A percentile compares a stretch with the other conserved stretches of the same genome.
These are phyloP conservation scores for Pelochelys cantorii DNA, from an alignment of 2,797 vertebrate species.

Conservation along the genomic window DNA sequence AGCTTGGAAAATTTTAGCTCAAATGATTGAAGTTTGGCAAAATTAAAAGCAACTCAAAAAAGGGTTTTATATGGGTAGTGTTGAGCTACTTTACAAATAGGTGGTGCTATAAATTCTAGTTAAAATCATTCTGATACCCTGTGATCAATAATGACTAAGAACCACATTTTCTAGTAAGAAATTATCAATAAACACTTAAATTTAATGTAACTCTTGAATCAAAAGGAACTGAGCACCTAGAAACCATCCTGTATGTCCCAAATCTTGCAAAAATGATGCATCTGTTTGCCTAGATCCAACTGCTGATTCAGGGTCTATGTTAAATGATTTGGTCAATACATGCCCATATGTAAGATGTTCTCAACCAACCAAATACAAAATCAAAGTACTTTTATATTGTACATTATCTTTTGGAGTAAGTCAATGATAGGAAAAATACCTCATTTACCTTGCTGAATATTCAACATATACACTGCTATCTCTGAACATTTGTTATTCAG, in stretches of 20 bases:
- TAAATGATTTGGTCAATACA: not conserved
- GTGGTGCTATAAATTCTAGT: not conserved
- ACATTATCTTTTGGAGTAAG: constrained; percentile 16
- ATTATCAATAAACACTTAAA: not conserved
- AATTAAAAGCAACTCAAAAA: not conserved
- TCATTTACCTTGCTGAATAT: constrained; percentile 19
- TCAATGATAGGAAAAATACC: not conserved
- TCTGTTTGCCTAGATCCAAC: not conserved
- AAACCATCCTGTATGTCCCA: not conserved
- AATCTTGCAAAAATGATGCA: not conserved
- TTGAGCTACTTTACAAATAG: not conserved
- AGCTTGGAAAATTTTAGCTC: not conserved
- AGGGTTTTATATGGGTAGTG: not conserved
- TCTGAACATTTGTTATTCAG: constrained; percentile 26
- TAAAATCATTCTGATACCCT: not conserved
- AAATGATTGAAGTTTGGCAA: not conserved
- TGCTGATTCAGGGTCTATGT: not conserved
- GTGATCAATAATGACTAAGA: constrained; percentile 11
- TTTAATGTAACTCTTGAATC: not conserved
- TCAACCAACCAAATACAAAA: not conserved
- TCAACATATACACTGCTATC: not conserved
- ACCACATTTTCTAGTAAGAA: constrained; percentile 5
- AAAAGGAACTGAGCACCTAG: not conserved
- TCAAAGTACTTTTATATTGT: not conserved
- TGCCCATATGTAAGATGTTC: not conserved